phyloP scores from a whole-genome alignment of 2,888 invertebrate species.

The Apamea epomidion region DNA sequence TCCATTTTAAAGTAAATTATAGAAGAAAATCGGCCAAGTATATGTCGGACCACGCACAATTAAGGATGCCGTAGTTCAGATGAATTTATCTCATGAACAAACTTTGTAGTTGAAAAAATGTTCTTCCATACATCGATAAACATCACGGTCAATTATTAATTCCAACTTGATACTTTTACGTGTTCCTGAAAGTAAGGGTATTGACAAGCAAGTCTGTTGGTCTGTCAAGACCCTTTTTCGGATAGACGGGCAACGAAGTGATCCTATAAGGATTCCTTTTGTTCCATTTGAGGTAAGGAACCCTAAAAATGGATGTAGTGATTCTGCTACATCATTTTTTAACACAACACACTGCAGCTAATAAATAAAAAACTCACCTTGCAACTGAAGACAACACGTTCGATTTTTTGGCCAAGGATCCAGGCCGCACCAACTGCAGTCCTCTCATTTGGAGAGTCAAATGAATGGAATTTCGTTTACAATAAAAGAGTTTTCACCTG shows the following conservation, averaged over 20 bases:
- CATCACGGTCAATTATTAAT: too few species aligned
- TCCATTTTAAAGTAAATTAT: background rate
- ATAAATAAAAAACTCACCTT: slow-evolving; percentile 68
- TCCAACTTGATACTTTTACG: too few species aligned
- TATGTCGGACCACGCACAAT: too few species aligned
- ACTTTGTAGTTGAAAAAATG: too few species aligned
- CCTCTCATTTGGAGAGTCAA: slow-evolving; percentile 40
- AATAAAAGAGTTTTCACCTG: background rate
- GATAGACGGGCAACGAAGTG: too few species aligned
- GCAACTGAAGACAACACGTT: slow-evolving; percentile 66
- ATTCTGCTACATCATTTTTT: background rate
- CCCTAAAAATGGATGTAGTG: background rate
- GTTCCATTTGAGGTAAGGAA: background rate
- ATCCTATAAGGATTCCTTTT: background rate
- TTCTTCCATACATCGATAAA: too few species aligned
- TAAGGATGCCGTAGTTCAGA: too few species aligned
- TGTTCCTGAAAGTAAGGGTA: too few species aligned
- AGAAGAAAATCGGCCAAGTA: background rate
- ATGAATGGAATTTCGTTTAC: background rate
- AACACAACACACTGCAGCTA: background rate
- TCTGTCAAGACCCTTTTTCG: too few species aligned
- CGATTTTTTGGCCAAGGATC: slow-evolving; percentile 65
- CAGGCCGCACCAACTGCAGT: slow-evolving; percentile 67
- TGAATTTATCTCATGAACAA: too few species aligned
- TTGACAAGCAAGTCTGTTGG: too few species aligned